Evolutionary conservation across 2,113 vertebrate genomes (phyloP).

Genomic region (Rhodinocichla rosea): DNA sequence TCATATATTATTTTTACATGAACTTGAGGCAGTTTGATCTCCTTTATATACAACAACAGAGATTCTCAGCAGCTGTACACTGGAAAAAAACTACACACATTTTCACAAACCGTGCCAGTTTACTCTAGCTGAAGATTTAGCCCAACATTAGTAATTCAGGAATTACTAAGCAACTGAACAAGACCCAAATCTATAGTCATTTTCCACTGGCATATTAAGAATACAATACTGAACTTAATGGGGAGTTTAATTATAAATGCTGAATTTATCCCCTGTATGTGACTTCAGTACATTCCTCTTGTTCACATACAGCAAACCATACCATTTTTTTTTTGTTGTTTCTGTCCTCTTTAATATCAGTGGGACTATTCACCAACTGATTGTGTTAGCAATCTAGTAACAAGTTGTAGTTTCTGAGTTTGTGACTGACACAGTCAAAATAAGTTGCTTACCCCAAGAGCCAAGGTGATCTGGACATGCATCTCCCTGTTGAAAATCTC

Average conservation of each 20-base stretch:
- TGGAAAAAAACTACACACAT: background rate
- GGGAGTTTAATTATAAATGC: background rate
- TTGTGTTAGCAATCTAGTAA: background rate
- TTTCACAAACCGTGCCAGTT: background rate
- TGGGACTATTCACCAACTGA: background rate
- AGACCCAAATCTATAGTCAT: background rate
- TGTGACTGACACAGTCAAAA: fast-evolving
- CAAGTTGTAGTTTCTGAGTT: background rate
- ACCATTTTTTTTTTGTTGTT: background rate
- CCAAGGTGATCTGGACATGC: background rate
- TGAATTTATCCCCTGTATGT: background rate
- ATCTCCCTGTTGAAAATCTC: background rate
- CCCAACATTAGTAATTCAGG: background rate
- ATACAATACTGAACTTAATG: background rate
- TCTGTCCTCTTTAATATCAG: background rate
- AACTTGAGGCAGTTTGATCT: background rate
- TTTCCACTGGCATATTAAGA: background rate
- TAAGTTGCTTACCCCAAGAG: background rate
- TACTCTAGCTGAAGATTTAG: background rate
- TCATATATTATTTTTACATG: background rate
- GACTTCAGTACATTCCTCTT: background rate
- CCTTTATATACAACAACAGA: background rate
- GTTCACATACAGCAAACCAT: background rate
- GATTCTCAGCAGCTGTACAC: background rate
- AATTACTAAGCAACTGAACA: background rate